Conservation (phyloP, 1,140 invertebrate species). For the Acromyrmex heyeri region DNA sequence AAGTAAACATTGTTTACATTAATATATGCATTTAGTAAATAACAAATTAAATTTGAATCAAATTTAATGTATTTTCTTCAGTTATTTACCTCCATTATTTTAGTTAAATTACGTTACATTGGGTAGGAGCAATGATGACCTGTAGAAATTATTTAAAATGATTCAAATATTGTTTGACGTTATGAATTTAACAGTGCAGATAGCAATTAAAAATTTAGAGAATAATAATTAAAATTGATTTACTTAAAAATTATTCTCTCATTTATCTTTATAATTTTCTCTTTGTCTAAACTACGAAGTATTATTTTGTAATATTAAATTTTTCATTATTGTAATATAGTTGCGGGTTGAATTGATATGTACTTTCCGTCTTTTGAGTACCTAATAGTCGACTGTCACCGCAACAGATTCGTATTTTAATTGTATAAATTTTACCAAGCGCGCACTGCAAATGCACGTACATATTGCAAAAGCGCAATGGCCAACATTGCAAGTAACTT, state of each 20-base stretch:
- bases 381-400: not conserved
- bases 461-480: not conserved
- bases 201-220: not conserved
- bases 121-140: no score
- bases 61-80: no score
- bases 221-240: slow-evolving; percentile 20
- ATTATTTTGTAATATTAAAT: not conserved
- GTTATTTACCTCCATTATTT: no score
- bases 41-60: no score
- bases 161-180: no score
- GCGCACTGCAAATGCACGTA: not conserved
- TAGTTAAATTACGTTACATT: no score
- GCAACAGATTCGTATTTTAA: slow-evolving; percentile 13
- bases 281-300: not conserved
- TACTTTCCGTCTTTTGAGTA: not conserved
- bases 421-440: slow-evolving; percentile 29
- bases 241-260: not conserved
- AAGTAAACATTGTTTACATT: no score
- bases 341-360: not conserved
- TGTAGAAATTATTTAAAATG: no score
- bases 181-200: no score
- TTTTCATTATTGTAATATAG: not conserved
- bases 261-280: not conserved
- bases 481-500: not conserved
- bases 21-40: no score